Conservation (phyloP, 2,113 vertebrate species). For the Chionis minor region DNA sequence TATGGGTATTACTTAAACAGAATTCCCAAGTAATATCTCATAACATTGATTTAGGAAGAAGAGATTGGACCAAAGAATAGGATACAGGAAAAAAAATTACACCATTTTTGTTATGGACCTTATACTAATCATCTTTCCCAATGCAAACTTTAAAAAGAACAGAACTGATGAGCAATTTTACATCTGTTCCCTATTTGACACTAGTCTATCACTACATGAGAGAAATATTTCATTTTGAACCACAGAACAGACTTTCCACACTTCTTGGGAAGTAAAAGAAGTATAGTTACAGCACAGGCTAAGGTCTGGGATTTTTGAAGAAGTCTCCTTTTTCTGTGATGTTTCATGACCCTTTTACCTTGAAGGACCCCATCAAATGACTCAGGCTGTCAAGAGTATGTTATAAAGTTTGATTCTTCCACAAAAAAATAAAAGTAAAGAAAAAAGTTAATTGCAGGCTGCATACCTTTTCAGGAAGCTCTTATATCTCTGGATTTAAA, state of each 20-base stretch:
- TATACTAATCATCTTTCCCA: neutral
- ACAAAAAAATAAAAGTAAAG: neutral
- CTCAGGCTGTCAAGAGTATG: neutral
- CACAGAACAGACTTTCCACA: neutral
- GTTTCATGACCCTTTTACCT: constrained; percentile 12
- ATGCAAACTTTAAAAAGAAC: neutral
- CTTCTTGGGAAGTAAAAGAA: constrained; percentile 9
- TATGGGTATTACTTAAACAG: neutral
- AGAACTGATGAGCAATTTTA: neutral
- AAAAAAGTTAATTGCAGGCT: constrained; percentile 15
- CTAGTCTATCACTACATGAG: neutral
- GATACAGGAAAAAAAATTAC: neutral
- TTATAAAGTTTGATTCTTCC: constrained; percentile 14
- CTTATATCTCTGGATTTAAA: neutral
- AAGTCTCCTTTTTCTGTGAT: neutral
- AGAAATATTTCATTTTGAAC: constrained; percentile 21
- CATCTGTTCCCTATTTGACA: neutral
- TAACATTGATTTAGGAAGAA: neutral
- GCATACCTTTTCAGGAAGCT: neutral
- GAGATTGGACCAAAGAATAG: neutral
- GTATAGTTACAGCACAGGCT: neutral
- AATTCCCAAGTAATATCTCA: neutral
- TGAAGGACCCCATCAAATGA: constrained; percentile 27
- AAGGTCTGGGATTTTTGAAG: constrained; percentile 14
- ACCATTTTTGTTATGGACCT: neutral